Percentiles rank a stretch among this genome's conserved stretches.
phyloP scores from a whole-genome alignment of 2,888 invertebrate genomes.

The Liodrosophila aerea region DNA sequence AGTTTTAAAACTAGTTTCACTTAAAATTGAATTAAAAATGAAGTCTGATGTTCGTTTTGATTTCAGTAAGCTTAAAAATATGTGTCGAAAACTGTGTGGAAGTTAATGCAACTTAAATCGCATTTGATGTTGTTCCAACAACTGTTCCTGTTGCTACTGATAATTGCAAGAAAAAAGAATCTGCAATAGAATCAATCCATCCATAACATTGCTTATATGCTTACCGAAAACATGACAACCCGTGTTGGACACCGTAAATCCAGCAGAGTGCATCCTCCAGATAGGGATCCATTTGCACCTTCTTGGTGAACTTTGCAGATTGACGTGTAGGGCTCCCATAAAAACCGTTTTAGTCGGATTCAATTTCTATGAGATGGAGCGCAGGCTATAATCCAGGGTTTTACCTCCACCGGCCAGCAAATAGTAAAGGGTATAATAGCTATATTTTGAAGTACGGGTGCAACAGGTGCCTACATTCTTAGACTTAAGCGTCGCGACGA shows the following conservation, averaged over 20 bases:
- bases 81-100: constrained; percentile 19
- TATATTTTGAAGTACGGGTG: no score
- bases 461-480: constrained; percentile 91
- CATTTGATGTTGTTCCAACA: constrained; percentile 39
- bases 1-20: constrained; percentile 46
- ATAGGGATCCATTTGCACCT: constrained; percentile 98
- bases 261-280: constrained; percentile 97
- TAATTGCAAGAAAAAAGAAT: constrained; percentile 91
- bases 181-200: constrained; percentile 77
- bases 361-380: constrained; percentile 89
- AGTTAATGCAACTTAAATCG: constrained; percentile 43
- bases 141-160: constrained; percentile 52
- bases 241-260: constrained; percentile 93
- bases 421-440: neutral
- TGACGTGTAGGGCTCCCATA: constrained; percentile 96
- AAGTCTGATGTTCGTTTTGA: constrained; percentile 24
- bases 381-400: constrained; percentile 95
- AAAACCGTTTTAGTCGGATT: constrained; percentile 97
- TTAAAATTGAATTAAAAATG: constrained; percentile 56
- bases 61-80: constrained; percentile 44
- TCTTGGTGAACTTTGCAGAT: constrained; percentile 97
- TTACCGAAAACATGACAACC: constrained; percentile 92
- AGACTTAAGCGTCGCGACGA: constrained; percentile 93
- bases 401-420: constrained; percentile 91
- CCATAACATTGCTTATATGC: constrained; percentile 21